phyloP scores from a whole-genome alignment of 2,113 vertebrate species.

The Cavia aperea region DNA sequence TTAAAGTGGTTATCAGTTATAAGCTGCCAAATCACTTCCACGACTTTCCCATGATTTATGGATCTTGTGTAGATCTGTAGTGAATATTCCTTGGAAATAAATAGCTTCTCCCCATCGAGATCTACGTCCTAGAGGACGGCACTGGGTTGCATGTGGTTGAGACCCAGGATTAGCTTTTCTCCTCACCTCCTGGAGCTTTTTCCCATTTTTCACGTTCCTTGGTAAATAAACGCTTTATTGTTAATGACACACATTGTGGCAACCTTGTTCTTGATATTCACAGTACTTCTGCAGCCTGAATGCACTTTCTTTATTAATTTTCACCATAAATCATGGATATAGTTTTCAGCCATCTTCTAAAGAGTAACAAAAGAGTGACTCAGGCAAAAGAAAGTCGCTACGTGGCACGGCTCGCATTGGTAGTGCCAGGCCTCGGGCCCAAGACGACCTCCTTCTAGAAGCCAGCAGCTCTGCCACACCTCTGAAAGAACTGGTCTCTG shows the following conservation, averaged over 20 bases:
- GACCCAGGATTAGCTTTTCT: background rate
- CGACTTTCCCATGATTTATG: background rate
- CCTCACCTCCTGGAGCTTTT: background rate
- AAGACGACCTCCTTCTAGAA: background rate
- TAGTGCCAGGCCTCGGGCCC: background rate
- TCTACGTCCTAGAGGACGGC: background rate
- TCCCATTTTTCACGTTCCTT: background rate
- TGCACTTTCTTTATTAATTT: background rate
- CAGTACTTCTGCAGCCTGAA: background rate
- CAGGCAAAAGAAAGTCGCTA: background rate
- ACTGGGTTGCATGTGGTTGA: background rate
- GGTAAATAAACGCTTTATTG: background rate
- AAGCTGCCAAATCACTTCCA: background rate
- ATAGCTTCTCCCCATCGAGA: background rate
- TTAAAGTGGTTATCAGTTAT: background rate
- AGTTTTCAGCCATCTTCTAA: background rate
- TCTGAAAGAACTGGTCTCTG: background rate
- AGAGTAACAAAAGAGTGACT: background rate
- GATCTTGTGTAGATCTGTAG: background rate
- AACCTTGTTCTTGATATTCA: background rate
- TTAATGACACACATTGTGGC: background rate
- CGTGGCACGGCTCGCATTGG: too few species aligned
- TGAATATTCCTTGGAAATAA: conserved; percentile 19
- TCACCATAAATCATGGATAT: background rate
- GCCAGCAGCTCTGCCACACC: background rate